Percentiles rank a stretch among this genome's conserved stretches.
These are phyloP conservation scores for Amphiprion percula DNA, from an alignment of 2,113 vertebrate species.

Conservation along the genomic window DNA sequence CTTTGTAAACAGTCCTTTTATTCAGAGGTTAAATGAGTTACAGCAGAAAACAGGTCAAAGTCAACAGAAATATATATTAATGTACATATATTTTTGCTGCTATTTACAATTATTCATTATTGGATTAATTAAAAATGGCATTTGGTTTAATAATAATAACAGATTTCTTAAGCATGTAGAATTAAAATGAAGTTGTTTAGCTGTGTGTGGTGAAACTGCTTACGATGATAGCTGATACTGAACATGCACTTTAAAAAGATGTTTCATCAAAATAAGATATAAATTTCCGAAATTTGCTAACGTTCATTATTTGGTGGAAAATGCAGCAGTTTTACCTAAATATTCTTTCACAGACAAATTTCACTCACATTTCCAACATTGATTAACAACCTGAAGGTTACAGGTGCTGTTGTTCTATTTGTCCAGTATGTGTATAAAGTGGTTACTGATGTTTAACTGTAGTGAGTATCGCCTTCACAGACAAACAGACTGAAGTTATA, in stretches of 20 bases:
- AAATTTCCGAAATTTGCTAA: too few relatives aligned
- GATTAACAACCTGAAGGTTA: conserved; percentile 6
- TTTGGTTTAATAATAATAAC: background rate
- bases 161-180: background rate
- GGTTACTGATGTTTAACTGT: conserved; percentile 26
- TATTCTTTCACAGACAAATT: conserved; percentile 26
- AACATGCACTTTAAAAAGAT: background rate
- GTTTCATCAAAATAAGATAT: background rate
- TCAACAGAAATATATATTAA: conserved; percentile 58
- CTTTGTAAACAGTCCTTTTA: conserved; percentile 43
- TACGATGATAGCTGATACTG: background rate
- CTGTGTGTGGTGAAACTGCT: background rate
- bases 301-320: background rate
- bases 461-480: conserved; percentile 31
- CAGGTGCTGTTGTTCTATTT: conserved; percentile 19
- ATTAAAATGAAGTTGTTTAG: background rate
- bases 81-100: conserved; percentile 34
- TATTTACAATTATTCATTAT: conserved; percentile 72
- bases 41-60: conserved; percentile 64
- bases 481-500: background rate
- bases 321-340: conserved; percentile 15
- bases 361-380: conserved; percentile 21
- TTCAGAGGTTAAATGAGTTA: conserved; percentile 62
- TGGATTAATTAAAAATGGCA: conserved; percentile 25
- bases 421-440: conserved; percentile 27